Base-by-base conservation (phyloP, 1,140 invertebrate species). In the Drosophila santomea region DNA sequence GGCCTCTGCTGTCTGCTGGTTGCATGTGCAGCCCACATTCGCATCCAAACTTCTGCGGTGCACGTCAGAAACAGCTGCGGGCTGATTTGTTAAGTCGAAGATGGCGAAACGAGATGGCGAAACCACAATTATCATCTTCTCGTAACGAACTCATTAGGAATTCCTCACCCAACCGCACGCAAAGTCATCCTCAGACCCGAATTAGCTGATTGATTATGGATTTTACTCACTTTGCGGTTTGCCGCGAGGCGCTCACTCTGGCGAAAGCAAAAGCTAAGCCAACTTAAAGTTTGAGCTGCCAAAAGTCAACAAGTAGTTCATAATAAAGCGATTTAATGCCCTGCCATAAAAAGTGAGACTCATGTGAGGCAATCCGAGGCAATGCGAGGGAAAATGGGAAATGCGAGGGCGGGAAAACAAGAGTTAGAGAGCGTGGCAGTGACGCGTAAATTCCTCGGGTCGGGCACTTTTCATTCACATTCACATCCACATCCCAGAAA, bases 291-390 rank as follows among this genome's bases (percentile, higher is more conserved):
- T 71, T 63, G 23, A 67, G 63, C 63, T 56, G 60, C 47, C 73
- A 77, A 72, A 85, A 85, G 82, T 80, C 83, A 86, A 88, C 83
- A 88, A 88, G 84, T 89, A 80, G 83, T 83, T 73, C 75, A 80
- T 80, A 89, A 88, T 89, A 89, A 89, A 89, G 80, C 73, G 47
- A 83, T 80, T 83, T 76, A 74, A 71, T 80, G 72, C 39, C 32
- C 36, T 38, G 78, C 51, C 69, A 88, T 88, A 77, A 88, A 83
- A 80, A 63, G 48, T 36, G 47, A 50, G 25, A 62, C 45, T 71
- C 68, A 71, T 71, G 44, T 71, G 66, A 17, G 28, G 38, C 38
- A 44, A 20, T 51, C 45, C n/a, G 66, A 17, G 28, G 38, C 38
- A 44, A 20, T 51, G 59, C n/a, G 25, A 12, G 59, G 35, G 28